Base-by-base conservation (phyloP, 2,888 invertebrate species). In the Odontomyia ornata region DNA sequence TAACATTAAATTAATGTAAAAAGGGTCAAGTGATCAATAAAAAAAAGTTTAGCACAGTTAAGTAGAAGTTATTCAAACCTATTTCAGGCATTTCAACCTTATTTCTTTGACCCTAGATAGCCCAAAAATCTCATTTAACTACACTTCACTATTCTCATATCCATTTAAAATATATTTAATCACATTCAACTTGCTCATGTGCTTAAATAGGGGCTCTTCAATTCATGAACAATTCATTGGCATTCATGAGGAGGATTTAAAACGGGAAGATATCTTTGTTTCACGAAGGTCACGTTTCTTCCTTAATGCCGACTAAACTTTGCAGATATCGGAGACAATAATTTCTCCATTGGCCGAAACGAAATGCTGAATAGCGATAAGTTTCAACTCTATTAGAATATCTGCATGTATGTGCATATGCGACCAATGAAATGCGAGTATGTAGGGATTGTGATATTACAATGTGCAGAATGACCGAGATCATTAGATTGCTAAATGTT, bases 271-370 rank as follows among this genome's bases (percentile, higher is more conserved):
- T 72, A 28, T 72, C 71, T 72, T 72, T 72, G 71, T 72, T 72
- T 72, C 71, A 72, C 52, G 71, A 72, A 72, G 56, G 71, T 72
- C 71, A 72, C 71, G 71, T 72, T 72, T 72, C 30, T 72, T 56
- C 56, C 71, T 52, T 52, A 72, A 72, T 52, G 56, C 71, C 71
- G 71, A n/a, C 71, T 21, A 18, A 65, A 65, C 43, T 36, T 65
- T 65, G 65, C 30, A 65, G 28, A 28, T 30, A 23, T 18, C 28
- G 36, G 30, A 30, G 36, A 65, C 65, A 65, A 65, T 65, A 30
- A 65, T 65, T 65, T 43, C 15, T 65, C 30, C 65, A 30, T 43
- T 65, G 43, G 15, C 36, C 43, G 18, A 65, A 65, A 65, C 43
- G 36, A 36, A 36, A 30, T 65, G n/a, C 18, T 30, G 43, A 65